Base-by-base conservation (phyloP, 2,797 vertebrate genomes). In the Prionace glauca region DNA sequence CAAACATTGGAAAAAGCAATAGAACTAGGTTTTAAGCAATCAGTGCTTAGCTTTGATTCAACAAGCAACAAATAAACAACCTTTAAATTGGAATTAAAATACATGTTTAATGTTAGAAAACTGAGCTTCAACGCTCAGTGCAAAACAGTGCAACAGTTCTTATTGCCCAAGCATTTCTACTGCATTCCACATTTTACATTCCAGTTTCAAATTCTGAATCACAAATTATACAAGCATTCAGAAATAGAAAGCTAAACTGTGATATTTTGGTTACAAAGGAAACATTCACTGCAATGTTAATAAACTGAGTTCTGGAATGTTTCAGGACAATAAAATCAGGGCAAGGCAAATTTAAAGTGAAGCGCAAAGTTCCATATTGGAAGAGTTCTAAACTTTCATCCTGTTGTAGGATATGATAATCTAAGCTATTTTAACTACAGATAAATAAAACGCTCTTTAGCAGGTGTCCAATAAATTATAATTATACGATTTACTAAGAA, bases 391-490 rank as follows among this genome's bases (percentile, higher is more conserved):
- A 74, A 95, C 93, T 77, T 95, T 32, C 26, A n/a, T 56, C 14
- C 14, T 74, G 12, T n/a, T 91, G 11, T 62, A 18, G 16, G 56
- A 62, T 60, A 90, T 18, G 12, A 18, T 90, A 62, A 32, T 62
- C 11, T 18, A 90, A 62, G 50, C 50, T 62, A 71, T 94, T 71
- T 41, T 94, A 41, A 41, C 10, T 94, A 65, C 36, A 45, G 41
- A 41, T 94, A 94, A 71, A 94, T 67, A 29, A 14, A 74, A 56
- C 8, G 10, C 71, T 74, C 71, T 77, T 95, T 77, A 96, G 97
- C 97, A 98, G 97, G 97, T 98, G 98, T 96, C 97, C 94, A 97
- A 72, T 77, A 96, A 97, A 95, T 56, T 77, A 77, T 56, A 72
- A 74, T 60, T 77, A 77, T 95, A 45, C 97, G 97, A 96, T 97